These are phyloP conservation scores for Erynnis tages DNA, from an alignment of 2,888 invertebrate species.

Conservation along the genomic window DNA sequence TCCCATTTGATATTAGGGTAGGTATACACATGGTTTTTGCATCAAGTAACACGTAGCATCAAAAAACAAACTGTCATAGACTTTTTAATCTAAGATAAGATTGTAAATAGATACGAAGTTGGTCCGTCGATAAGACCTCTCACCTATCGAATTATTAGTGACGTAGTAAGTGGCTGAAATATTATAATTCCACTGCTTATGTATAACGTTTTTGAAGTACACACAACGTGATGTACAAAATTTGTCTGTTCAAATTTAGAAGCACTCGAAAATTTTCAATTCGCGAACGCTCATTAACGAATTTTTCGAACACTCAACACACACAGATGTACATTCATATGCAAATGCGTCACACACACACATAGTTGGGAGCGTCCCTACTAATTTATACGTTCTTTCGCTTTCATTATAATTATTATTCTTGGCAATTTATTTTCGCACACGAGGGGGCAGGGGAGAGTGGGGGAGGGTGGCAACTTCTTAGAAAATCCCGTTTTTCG, in stretches of 20 bases:
- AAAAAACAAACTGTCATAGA: too few relatives aligned
- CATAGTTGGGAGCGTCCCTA: slow-evolving; percentile 69
- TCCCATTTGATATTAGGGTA: too few relatives aligned
- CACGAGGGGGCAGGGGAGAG: slow-evolving; percentile 71
- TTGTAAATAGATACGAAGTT: too few relatives aligned
- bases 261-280: slow-evolving; percentile 10
- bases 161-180: too few relatives aligned
- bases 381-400: slow-evolving; percentile 82
- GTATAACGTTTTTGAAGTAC: too few relatives aligned
- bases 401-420: slow-evolving; percentile 82
- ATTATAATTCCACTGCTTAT: too few relatives aligned
- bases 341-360: slow-evolving; percentile 50
- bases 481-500: slow-evolving; percentile 82
- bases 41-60: too few relatives aligned
- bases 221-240: neutral
- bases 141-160: too few relatives aligned
- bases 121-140: too few relatives aligned
- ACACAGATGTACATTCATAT: slow-evolving; percentile 22
- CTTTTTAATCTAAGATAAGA: too few relatives aligned
- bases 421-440: slow-evolving; percentile 82
- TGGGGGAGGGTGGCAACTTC: slow-evolving; percentile 62
- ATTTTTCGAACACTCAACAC: slow-evolving; percentile 11
- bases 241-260: neutral
- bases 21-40: too few relatives aligned
- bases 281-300: neutral